Conservation (phyloP, 2,888 invertebrate genomes). For the Caprella mutica region DNA sequence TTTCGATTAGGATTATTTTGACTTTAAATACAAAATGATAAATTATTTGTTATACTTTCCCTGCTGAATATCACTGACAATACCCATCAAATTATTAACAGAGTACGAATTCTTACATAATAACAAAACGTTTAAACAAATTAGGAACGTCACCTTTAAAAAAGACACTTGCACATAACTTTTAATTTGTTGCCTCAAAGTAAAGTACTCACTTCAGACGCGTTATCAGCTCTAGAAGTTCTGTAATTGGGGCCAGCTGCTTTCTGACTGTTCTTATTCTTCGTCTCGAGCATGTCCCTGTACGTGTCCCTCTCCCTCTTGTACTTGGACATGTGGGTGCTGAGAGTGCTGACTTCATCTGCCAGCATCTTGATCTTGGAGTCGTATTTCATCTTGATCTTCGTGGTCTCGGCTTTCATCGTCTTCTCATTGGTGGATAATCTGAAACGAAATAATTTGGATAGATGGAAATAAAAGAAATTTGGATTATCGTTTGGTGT, state of each 20-base stretch:
- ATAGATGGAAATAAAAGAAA: too few relatives aligned
- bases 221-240: slow-evolving; percentile 27
- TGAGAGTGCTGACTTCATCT: slow-evolving; percentile 69
- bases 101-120: not conserved
- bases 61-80: not conserved
- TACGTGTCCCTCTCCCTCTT: slow-evolving; percentile 78
- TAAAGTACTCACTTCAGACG: slow-evolving; percentile 34
- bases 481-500: too few relatives aligned
- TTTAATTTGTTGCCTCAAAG: not conserved
- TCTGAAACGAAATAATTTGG: slow-evolving; percentile 38
- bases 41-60: not conserved
- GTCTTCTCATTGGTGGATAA: slow-evolving; percentile 57
- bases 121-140: not conserved
- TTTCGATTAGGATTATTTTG: not conserved
- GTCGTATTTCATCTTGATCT: slow-evolving; percentile 72
- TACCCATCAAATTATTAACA: not conserved
- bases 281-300: slow-evolving; percentile 76
- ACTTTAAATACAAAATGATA: not conserved
- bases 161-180: too few relatives aligned
- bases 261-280: slow-evolving; percentile 54
- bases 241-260: slow-evolving; percentile 48
- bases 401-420: slow-evolving; percentile 64
- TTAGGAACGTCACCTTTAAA: too few relatives aligned
- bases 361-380: slow-evolving; percentile 67
- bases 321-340: slow-evolving; percentile 64